These are phyloP conservation scores for Pardalotus punctatus DNA, from an alignment of 2,113 vertebrate species.

Conservation along the genomic window DNA sequence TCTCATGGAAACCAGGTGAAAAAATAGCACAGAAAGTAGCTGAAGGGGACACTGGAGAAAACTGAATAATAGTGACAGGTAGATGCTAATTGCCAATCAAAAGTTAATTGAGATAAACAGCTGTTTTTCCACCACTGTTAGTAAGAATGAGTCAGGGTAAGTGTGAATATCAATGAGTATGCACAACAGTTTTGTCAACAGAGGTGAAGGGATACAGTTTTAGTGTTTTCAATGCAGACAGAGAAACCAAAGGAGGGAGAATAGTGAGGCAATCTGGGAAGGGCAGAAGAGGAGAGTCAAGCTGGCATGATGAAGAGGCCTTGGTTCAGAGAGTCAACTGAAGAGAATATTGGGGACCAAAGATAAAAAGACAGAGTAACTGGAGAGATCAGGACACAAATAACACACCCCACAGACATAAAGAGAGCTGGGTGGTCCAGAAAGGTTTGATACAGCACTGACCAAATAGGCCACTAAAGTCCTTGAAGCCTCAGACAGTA, in stretches of 20 bases:
- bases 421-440: neutral
- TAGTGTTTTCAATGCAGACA: neutral
- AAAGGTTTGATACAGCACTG: neutral
- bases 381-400: neutral
- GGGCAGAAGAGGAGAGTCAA: neutral
- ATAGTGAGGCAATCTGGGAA: neutral
- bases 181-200: slow-evolving; percentile 9
- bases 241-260: slow-evolving; percentile 15
- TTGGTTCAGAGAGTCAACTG: slow-evolving; percentile 27
- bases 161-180: slow-evolving; percentile 37
- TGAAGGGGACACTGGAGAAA: slow-evolving; percentile 33
- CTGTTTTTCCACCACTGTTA: slow-evolving; percentile 56
- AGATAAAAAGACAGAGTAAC: neutral
- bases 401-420: neutral
- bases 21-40: slow-evolving; percentile 55
- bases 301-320: neutral
- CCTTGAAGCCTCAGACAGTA: neutral
- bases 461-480: neutral
- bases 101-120: slow-evolving; percentile 74
- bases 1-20: slow-evolving; percentile 73
- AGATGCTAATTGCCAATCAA: slow-evolving; percentile 72
- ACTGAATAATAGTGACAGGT: slow-evolving; percentile 63
- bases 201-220: neutral
- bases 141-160: slow-evolving; percentile 30
- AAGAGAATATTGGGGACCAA: neutral